phyloP scores from a whole-genome alignment of 2,113 vertebrate species.

The Aythya baeri region DNA sequence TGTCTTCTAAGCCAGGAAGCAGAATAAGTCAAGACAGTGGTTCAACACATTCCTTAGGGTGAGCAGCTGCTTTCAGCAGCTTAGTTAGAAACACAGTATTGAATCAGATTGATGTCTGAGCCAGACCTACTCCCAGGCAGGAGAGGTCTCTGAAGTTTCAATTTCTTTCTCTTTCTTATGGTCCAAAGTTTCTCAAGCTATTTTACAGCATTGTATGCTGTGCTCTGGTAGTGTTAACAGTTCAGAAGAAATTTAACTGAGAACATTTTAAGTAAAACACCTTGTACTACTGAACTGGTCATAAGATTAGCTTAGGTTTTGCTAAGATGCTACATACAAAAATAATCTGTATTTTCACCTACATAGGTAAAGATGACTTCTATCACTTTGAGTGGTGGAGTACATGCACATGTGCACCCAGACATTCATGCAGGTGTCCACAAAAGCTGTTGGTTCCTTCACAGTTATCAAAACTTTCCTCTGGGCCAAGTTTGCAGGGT shows the following conservation, averaged over 20 bases:
- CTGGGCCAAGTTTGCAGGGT: not conserved
- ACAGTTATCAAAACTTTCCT: not conserved
- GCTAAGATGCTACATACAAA: not conserved
- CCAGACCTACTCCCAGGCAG: not conserved
- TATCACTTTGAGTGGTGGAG: not conserved
- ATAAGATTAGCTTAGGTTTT: not conserved
- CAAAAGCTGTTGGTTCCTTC: not conserved
- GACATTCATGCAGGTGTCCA: accelerated
- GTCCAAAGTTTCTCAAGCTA: not conserved
- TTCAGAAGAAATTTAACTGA: not conserved
- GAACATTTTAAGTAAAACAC: not conserved
- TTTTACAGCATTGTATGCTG: not conserved
- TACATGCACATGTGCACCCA: not conserved
- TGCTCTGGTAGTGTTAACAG: not conserved
- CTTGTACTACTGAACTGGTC: not conserved
- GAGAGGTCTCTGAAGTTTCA: not conserved
- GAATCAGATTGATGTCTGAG: not conserved
- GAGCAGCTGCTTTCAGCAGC: not conserved
- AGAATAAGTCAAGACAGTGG: not conserved
- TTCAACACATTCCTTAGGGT: not conserved
- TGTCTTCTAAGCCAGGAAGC: not conserved
- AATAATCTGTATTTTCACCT: not conserved
- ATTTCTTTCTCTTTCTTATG: not conserved
- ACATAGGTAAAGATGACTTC: not conserved
- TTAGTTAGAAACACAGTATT: not conserved